Conservation (phyloP, 2,888 invertebrate species). For the Ametastegia equiseti region DNA sequence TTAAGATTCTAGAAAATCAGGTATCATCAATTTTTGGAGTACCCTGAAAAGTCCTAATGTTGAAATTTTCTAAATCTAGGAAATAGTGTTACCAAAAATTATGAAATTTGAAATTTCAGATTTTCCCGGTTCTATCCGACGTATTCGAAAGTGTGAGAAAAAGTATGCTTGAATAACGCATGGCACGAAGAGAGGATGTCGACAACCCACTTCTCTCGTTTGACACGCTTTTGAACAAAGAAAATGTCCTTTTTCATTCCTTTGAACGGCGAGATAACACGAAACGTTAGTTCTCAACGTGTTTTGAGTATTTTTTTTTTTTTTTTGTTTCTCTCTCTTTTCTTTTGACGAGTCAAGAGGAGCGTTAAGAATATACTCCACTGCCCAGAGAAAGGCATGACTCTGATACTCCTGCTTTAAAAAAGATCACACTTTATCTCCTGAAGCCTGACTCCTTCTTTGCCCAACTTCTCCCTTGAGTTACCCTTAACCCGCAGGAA, state of each 20-base stretch:
- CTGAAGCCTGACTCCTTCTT: not conserved
- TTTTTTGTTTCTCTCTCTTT: too few species aligned
- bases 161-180: too few species aligned
- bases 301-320: too few species aligned
- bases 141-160: not conserved
- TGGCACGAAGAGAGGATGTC: not conserved
- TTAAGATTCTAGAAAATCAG: too few species aligned
- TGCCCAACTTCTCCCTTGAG: not conserved
- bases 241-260: not conserved
- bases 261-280: not conserved
- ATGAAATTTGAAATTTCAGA: too few species aligned
- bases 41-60: too few species aligned
- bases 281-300: not conserved
- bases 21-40: too few species aligned
- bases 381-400: not conserved
- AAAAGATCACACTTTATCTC: constrained; percentile 4
- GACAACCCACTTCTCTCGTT: too few species aligned
- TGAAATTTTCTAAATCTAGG: too few species aligned
- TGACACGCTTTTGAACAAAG: not conserved
- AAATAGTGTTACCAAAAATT: too few species aligned
- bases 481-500: constrained; percentile 7
- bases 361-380: constrained; percentile 23
- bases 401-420: not conserved
- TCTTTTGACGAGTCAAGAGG: not conserved
- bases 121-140: too few species aligned